A percentile compares a stretch with the other conserved stretches of the same genome.
These are phyloP conservation scores for Antheraea pernyi DNA, from an alignment of 1,140 invertebrate species.

Conservation along the genomic window DNA sequence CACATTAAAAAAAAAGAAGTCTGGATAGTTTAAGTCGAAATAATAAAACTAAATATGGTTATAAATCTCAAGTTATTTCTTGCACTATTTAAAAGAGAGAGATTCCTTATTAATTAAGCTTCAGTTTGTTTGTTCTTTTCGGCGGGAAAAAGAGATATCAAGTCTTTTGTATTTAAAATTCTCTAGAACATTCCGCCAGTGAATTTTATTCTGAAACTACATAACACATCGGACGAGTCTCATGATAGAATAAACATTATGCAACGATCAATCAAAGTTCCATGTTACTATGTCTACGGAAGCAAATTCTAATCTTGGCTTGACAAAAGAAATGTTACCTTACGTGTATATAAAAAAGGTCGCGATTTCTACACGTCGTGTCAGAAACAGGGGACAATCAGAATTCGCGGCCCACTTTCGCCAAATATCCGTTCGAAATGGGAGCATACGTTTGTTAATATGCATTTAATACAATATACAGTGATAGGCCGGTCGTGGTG, in stretches of 20 bases:
- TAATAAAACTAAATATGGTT: too few species aligned
- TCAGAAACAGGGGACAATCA: background rate
- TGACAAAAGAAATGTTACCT: background rate
- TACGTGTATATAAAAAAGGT: background rate
- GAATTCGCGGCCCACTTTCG: constrained; percentile 53
- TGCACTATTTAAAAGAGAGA: too few species aligned
- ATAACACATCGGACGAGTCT: background rate
- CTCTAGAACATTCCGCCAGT: too few species aligned
- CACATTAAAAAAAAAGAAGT: too few species aligned
- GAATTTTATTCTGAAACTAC: too few species aligned
- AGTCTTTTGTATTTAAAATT: too few species aligned
- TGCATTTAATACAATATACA: constrained; percentile 62
- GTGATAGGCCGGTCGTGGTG: constrained; percentile 17
- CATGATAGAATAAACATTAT: background rate
- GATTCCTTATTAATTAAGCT: too few species aligned
- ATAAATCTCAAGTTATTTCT: too few species aligned
- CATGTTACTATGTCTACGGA: constrained; percentile 10
- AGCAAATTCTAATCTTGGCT: background rate
- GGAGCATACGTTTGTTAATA: constrained; percentile 48
- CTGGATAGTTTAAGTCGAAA: too few species aligned
- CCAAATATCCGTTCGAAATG: constrained; percentile 51
- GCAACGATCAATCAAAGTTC: constrained; percentile 1
- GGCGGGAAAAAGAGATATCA: too few species aligned
- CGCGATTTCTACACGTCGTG: background rate
- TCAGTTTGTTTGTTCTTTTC: too few species aligned